A percentile compares a stretch with the other conserved stretches of the same genome.
Evolutionary conservation across 1,140 invertebrate genomes (phyloP).

Genomic region (Drosophila bocki): DNA sequence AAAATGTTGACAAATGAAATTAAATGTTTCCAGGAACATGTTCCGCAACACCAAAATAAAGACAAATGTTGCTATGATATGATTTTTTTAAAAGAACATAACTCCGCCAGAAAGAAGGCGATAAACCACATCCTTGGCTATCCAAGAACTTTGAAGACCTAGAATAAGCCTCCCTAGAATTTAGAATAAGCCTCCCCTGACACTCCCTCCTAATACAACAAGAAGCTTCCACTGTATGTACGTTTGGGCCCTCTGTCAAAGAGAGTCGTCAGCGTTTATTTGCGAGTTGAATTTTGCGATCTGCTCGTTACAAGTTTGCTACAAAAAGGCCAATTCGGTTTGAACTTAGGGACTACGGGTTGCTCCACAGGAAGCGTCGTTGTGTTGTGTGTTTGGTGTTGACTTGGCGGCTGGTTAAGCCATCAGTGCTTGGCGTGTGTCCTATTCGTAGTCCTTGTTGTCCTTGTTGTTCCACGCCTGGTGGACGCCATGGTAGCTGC

Average conservation of each 20-base stretch:
- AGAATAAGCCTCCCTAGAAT: too few species aligned
- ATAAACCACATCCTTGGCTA: too few species aligned
- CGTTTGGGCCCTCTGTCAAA: conserved; percentile 46
- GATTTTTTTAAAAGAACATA: too few species aligned
- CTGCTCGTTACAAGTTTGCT: conserved; percentile 25
- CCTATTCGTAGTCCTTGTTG: conserved; percentile 51
- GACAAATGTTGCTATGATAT: too few species aligned
- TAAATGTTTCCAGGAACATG: too few species aligned
- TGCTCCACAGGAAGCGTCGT: conserved; percentile 28
- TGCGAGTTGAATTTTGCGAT: conserved; percentile 42
- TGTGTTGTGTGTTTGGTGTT: conserved; percentile 8
- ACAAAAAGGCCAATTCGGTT: conserved; percentile 41
- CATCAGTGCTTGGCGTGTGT: background rate
- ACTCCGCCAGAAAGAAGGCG: too few species aligned
- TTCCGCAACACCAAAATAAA: too few species aligned
- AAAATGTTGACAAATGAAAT: too few species aligned
- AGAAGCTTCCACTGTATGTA: background rate
- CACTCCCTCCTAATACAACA: too few species aligned
- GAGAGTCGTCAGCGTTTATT: conserved; percentile 43
- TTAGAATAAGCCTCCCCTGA: too few species aligned
- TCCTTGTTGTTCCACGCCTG: conserved; percentile 59
- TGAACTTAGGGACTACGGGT: conserved; percentile 39
- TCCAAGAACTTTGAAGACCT: too few species aligned
- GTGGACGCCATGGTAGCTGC: conserved; percentile 64
- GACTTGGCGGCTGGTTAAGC: background rate